Percentiles rank a stretch among this genome's conserved stretches.
These are phyloP conservation scores for Diaphora mendica DNA, from an alignment of 2,888 invertebrate genomes.

Conservation along the genomic window DNA sequence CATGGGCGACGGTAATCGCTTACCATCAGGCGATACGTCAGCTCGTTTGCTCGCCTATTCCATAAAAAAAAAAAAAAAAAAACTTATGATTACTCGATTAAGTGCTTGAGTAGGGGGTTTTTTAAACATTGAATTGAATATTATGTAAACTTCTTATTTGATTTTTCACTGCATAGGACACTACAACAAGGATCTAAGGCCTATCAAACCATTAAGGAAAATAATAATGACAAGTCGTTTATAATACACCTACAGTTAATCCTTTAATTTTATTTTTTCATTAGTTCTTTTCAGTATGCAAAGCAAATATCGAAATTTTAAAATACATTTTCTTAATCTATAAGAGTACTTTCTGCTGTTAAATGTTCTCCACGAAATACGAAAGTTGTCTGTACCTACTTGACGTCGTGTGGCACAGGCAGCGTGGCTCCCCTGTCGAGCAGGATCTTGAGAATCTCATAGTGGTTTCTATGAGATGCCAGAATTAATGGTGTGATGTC, in stretches of 20 bases:
- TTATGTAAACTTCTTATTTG: background rate
- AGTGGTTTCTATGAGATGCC: conserved; percentile 98
- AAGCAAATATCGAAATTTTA: background rate
- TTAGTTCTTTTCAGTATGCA: background rate
- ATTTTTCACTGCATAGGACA: background rate
- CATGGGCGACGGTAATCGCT: no score
- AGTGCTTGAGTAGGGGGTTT: no score
- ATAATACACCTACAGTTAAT: no score
- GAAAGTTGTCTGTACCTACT: conserved; percentile 86
- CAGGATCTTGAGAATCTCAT: conserved; percentile 97
- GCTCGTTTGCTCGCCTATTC: no score
- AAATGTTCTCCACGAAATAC: background rate
- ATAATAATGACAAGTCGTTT: no score
- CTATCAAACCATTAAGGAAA: no score
- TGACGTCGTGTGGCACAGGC: conserved; percentile 96
- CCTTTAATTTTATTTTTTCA: no score
- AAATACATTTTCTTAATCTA: background rate
- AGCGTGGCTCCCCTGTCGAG: conserved; percentile 96
- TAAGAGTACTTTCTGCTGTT: background rate
- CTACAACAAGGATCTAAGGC: background rate
- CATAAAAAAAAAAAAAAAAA: no score
- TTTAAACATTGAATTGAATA: no score
- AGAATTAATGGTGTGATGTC: conserved; percentile 98
- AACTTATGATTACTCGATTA: no score
- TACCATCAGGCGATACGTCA: no score